phyloP scores from a whole-genome alignment of 1,140 invertebrate genomes.

The Ips typographus region DNA sequence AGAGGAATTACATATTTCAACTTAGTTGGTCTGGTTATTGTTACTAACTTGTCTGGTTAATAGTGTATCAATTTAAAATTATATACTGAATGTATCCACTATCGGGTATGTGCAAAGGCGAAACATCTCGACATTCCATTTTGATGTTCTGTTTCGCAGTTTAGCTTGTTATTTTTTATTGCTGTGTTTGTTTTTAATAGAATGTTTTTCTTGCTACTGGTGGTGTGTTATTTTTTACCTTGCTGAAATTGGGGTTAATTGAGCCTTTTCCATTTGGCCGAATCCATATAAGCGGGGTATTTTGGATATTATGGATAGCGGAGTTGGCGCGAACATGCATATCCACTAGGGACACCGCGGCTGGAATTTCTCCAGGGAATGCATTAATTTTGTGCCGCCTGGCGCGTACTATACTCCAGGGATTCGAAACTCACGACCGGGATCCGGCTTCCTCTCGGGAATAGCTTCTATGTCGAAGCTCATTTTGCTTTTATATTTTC shows the following conservation, averaged over 20 bases:
- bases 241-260: not conserved
- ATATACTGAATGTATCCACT: too few species aligned
- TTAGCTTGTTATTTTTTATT: too few species aligned
- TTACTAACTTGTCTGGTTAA: too few species aligned
- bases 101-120: too few species aligned
- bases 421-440: constrained; percentile 48
- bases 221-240: too few species aligned
- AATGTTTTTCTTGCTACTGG: too few species aligned
- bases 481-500: constrained; percentile 44
- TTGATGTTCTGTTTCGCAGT: too few species aligned
- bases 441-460: constrained; percentile 39
- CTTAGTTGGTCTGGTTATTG: too few species aligned
- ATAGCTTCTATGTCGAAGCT: constrained; percentile 46
- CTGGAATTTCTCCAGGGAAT: constrained; percentile 63
- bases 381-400: constrained; percentile 72
- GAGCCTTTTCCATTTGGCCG: constrained; percentile 1
- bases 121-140: too few species aligned
- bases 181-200: too few species aligned
- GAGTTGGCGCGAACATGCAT: constrained; percentile 40
- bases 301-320: constrained; percentile 29
- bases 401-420: constrained; percentile 66
- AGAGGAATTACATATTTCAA: too few species aligned
- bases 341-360: constrained; percentile 49
- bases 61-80: too few species aligned
- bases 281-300: constrained; percentile 4